Evolutionary conservation across 2,888 invertebrate species (phyloP).

Genomic region (Drosophila yooni): DNA sequence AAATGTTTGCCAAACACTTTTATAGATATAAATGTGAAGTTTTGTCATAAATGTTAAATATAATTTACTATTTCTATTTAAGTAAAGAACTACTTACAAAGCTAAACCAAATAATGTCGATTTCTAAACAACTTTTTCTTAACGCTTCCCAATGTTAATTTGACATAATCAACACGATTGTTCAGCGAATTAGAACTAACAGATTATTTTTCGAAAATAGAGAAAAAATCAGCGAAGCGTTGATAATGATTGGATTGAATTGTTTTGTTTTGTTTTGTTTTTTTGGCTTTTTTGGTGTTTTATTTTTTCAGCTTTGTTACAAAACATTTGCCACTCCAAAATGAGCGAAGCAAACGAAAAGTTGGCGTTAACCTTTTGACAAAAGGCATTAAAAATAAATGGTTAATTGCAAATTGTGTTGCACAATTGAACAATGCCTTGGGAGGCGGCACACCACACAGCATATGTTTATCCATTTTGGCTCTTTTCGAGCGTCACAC

Average conservation of each 20-base stretch:
- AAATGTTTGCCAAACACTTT: conserved; percentile 38
- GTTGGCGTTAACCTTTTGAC: conserved; percentile 43
- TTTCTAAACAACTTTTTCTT: conserved; percentile 1
- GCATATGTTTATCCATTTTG: conserved; percentile 5
- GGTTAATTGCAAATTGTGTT: conserved; percentile 52
- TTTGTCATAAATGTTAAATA: background rate
- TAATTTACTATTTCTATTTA: too few relatives aligned
- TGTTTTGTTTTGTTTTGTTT: conserved; percentile 3
- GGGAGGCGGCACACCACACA: conserved; percentile 17
- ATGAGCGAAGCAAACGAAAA: conserved; percentile 13
- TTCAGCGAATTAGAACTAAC: conserved; percentile 37
- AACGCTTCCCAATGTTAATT: conserved; percentile 47
- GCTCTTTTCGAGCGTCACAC: background rate
- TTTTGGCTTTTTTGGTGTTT: background rate
- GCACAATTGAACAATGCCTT: conserved; percentile 59
- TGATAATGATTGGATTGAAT: conserved; percentile 48
- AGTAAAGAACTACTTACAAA: background rate
- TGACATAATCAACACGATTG: conserved; percentile 51
- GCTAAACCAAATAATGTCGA: background rate
- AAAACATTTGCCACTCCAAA: conserved; percentile 38
- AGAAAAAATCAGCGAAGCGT: conserved; percentile 54
- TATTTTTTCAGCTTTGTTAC: conserved; percentile 32
- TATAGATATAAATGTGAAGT: conserved; percentile 1
- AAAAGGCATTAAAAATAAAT: conserved; percentile 44
- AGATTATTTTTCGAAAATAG: conserved; percentile 1